A percentile compares a stretch with the other conserved stretches of the same genome.
Evolutionary conservation across 35 echinoderm and acorn worm species (phyloP).

Genomic region (Heliocidaris tuberculata): DNA sequence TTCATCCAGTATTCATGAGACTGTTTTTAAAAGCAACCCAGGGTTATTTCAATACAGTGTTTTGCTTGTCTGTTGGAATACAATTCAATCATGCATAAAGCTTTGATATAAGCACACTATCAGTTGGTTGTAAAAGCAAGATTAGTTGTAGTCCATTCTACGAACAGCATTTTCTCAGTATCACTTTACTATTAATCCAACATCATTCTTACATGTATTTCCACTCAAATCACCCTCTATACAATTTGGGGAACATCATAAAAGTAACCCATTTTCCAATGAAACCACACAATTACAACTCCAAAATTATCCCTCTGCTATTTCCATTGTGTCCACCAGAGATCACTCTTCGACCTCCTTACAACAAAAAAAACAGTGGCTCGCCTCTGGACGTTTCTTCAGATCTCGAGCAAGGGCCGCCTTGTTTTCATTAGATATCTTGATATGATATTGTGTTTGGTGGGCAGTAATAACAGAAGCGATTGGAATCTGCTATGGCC

Average conservation of each 20-base stretch:
- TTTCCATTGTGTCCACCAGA: neutral
- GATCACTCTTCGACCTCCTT: neutral
- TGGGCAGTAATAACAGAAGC: neutral
- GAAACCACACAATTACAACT: slow-evolving; percentile 2
- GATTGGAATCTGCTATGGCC: neutral
- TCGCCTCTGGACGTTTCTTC: neutral
- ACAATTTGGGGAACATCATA: neutral
- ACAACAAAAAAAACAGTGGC: neutral
- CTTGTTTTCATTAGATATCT: neutral
- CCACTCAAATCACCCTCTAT: neutral
- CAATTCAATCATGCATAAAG: neutral
- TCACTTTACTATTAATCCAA: slow-evolving; percentile 11
- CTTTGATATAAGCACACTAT: neutral
- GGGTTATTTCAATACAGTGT: neutral
- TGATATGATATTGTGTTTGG: neutral
- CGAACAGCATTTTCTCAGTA: neutral
- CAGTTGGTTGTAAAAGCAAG: neutral
- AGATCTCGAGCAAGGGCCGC: neutral
- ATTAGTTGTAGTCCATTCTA: neutral
- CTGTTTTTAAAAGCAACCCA: neutral
- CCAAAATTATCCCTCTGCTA: neutral
- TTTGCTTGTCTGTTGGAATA: neutral
- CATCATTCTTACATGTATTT: neutral
- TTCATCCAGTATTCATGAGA: neutral
- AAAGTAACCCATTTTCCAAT: neutral